Percentiles rank a stretch among this genome's conserved stretches.
Evolutionary conservation across 2,797 vertebrate species (phyloP).

Genomic region (Silurus lanzhouensis): DNA sequence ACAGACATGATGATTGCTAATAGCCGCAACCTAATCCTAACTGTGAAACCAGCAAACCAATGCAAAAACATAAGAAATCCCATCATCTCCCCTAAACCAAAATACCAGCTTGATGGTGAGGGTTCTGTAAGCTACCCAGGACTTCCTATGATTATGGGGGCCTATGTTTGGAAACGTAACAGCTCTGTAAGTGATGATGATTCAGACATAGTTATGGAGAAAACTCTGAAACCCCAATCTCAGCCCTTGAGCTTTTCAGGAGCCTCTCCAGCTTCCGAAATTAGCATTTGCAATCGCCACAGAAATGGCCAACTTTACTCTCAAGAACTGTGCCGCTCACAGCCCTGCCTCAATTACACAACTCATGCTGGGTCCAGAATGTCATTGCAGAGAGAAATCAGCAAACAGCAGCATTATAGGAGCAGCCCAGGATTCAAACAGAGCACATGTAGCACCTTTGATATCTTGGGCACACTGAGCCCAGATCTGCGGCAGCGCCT

Average conservation of each 20-base stretch:
- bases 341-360: conserved; percentile 57
- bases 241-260: conserved; percentile 62
- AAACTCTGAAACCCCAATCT: conserved; percentile 68
- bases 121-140: conserved; percentile 70
- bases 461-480: conserved; percentile 77
- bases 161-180: conserved; percentile 72
- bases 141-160: conserved; percentile 49
- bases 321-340: conserved; percentile 44
- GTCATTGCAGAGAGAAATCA: conserved; percentile 72
- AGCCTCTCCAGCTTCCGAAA: conserved; percentile 56
- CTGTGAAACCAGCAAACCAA: conserved; percentile 85
- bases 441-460: conserved; percentile 71
- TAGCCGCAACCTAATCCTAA: conserved; percentile 85
- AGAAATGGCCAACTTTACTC: conserved; percentile 11
- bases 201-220: conserved; percentile 79
- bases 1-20: conserved; percentile 91
- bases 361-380: conserved; percentile 67
- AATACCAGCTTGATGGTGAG: conserved; percentile 74
- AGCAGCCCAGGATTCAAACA: conserved; percentile 67
- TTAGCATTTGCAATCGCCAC: conserved; percentile 24
- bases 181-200: conserved; percentile 82
- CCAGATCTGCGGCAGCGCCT: conserved; percentile 79
- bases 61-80: conserved; percentile 81
- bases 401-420: conserved; percentile 60
- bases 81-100: conserved; percentile 72